Evolutionary conservation across 1,140 invertebrate genomes (phyloP), one percentile per base, ranked within the genome.

Genomic region (Anastrepha ludens): DNA sequence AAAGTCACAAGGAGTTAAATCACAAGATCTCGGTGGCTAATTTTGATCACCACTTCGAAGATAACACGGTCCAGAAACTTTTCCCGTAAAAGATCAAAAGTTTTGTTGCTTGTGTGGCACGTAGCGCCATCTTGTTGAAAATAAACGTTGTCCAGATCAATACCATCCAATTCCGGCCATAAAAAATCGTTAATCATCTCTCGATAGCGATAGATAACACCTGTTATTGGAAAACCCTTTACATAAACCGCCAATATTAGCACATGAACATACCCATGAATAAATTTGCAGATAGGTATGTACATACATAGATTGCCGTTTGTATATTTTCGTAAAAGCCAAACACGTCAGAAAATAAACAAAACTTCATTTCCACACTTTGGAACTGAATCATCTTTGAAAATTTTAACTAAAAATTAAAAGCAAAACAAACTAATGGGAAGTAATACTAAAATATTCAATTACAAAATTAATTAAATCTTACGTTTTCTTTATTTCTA

Each of bases 351-450:
- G 6, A 44, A 55, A 9, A 6, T 41, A 55, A 81, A 81, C n/a
- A 81, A 81, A 81, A n/a, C 74, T 81, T 81, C 74, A 58, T 15
- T 81, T 81, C 55, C 6, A 67, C 17, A 6, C 50, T 8, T 11
- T 55, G 55, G 8, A 20, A 29, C 74, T 81, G 39, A 74, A 74
- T 44, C 74, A 81, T 7, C 47, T 55, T 81, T 29, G 44, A 55
- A 81, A 55, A 11, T 81, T 81, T 44, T 47, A 50, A 55, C 47
- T 20, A 47, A 74, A 74, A 74, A 7, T 39, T 17, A 39, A 67
- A 39, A 29, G 29, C 29, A 55, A 55, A 2, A 55, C 29, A 65
- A 39, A 65, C 7, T 9, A 65, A 62, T 11, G 39, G 0, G 13
- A 47, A 74, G 41, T 9, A 41, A 15, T 13, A 74, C 67, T 9